Evolutionary conservation across 2,113 vertebrate genomes (phyloP), one percentile per base, ranked within the genome.

Genomic region (Petrocephalus zakoni): DNA sequence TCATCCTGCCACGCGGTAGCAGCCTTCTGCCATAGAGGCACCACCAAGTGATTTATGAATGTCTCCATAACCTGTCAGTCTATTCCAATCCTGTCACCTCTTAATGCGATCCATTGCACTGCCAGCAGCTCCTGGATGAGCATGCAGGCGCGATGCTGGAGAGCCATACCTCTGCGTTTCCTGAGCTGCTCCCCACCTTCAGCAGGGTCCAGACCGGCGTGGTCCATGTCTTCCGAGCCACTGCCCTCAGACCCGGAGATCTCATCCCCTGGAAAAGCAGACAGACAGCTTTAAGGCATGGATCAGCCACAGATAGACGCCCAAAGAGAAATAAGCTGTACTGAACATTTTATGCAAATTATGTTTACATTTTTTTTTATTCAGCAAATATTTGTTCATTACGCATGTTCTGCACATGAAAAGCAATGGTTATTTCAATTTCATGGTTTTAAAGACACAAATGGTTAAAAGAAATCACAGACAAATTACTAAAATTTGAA

Each of bases 201-300:
- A 47, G 42, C 81, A 83, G 8, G 34, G 8, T 21, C 2, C 19
- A 83, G 22, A 13, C 17, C 46, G 2, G 42, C 22, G n/a, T 83
- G 34, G 17, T 78, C 72, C 34, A 78, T 78, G 29, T 78, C 81
- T 1, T 83, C 81, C 2, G 42, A 83, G 42, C 19, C 37, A 8
- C 81, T 83, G 34, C 81, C 81, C 46, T 83, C 81, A 46, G 81
- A 83, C 7, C 81, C 81, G 13, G 81, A 83, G 21, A 83, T 83
- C 81, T 83, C 81, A 46, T 83, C 81, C 22, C 81, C 81, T 83
- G 0, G 19, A 49, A 49, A 83, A 49, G 22, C 15, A 81, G 42
- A 21, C 75, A 21, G 34, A 75, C 68, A 78, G 68, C 68, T 25
- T 75, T 4, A 75, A 17, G 68, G 10, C 13, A 13, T n/a, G 64